phyloP scores from a whole-genome alignment of 2,113 vertebrate species.

The Dasyornis broadbenti region DNA sequence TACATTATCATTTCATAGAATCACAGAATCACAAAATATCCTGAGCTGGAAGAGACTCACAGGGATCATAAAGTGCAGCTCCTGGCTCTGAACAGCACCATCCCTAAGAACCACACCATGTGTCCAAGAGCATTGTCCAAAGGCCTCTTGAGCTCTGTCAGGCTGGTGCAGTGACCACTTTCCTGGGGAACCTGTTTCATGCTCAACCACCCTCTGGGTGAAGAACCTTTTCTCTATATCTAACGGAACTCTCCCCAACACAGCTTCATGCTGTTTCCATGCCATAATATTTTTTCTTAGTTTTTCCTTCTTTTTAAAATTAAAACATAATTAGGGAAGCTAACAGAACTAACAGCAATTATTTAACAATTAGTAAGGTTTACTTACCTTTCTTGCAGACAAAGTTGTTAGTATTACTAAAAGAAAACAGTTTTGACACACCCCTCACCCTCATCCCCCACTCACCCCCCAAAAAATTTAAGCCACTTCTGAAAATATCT shows the following conservation, averaged over 20 bases:
- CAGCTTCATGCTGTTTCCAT: not conserved
- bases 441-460: accelerated
- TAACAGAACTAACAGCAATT: not conserved
- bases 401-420: not conserved
- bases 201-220: not conserved
- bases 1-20: not conserved
- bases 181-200: not conserved
- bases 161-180: not conserved
- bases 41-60: not conserved
- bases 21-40: not conserved
- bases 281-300: not conserved
- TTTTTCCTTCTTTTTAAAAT: not conserved
- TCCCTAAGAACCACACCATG: not conserved
- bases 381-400: no score
- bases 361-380: not conserved
- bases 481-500: not conserved
- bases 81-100: not conserved
- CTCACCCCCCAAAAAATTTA: not conserved
- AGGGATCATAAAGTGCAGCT: not conserved
- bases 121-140: not conserved
- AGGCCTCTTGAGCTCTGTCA: not conserved
- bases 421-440: not conserved
- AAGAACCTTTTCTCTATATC: not conserved
- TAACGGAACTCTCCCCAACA: not conserved
- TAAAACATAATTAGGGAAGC: not conserved